phyloP scores from a whole-genome alignment of 2,888 invertebrate genomes.

The Celastrina argiolus region DNA sequence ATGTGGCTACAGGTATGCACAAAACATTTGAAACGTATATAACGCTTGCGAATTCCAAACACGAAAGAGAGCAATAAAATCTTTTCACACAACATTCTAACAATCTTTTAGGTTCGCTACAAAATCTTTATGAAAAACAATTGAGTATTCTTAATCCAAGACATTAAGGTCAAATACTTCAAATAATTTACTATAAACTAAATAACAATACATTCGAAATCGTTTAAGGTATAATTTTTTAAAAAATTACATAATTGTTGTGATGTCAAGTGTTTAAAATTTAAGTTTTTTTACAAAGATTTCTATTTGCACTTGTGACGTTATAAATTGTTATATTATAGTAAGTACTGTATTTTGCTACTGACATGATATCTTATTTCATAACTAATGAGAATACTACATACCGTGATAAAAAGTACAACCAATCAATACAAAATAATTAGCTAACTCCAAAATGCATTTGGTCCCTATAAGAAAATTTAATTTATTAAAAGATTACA shows the following conservation, averaged over 20 bases:
- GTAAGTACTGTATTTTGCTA: neutral
- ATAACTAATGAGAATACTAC: no score
- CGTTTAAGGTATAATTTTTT: neutral
- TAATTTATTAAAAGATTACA: neutral
- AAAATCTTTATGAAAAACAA: neutral
- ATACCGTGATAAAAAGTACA: no score
- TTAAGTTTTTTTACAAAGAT: neutral
- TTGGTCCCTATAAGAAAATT: neutral
- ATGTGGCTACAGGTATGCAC: neutral
- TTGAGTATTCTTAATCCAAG: neutral
- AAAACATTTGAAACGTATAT: neutral
- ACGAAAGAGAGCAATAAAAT: neutral
- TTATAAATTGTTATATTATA: neutral
- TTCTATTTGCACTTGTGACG: neutral
- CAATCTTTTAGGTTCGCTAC: neutral
- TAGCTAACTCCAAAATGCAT: neutral
- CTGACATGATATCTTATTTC: neutral
- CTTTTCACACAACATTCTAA: neutral
- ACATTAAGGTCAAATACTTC: neutral
- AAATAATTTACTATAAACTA: conserved; percentile 4
- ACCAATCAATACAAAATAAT: no score
- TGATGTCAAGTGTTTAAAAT: no score
- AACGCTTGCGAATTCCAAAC: neutral
- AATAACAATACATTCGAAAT: neutral
- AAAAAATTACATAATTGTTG: no score